Percentiles rank a stretch among this genome's conserved stretches.
Conservation (phyloP, 2,797 vertebrate species). For the Scyliorhinus canicula region DNA sequence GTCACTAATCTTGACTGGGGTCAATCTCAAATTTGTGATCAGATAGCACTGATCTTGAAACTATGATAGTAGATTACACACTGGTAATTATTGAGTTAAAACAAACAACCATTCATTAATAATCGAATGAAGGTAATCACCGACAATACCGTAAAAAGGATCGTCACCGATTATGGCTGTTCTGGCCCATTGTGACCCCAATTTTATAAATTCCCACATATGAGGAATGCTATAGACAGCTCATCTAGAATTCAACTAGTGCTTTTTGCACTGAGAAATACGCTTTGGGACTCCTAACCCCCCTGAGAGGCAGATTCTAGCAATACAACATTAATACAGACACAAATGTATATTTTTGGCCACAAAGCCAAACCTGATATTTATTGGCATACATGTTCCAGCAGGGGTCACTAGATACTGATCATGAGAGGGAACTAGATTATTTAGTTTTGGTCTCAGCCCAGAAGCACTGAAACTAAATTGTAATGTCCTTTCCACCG, state of each 20-base stretch:
- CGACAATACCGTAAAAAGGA: background rate
- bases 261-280: background rate
- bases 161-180: background rate
- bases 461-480: background rate
- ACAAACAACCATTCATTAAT: background rate
- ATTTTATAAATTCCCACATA: background rate
- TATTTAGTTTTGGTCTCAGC: background rate
- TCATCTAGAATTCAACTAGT: background rate
- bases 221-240: background rate
- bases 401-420: slow-evolving; percentile 31
- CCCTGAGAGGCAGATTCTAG: background rate
- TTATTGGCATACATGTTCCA: background rate
- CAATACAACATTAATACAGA: background rate
- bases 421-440: background rate
- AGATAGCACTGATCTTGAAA: background rate
- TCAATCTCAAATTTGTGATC: background rate
- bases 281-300: background rate
- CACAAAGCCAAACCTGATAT: background rate
- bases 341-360: background rate
- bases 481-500: background rate
- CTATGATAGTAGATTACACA: background rate
- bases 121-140: background rate
- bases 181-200: background rate
- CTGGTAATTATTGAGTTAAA: background rate
- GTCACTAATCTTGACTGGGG: background rate